These are phyloP conservation scores for Diplazon laetatorius DNA, from an alignment of 2,888 invertebrate species.

Conservation along the genomic window DNA sequence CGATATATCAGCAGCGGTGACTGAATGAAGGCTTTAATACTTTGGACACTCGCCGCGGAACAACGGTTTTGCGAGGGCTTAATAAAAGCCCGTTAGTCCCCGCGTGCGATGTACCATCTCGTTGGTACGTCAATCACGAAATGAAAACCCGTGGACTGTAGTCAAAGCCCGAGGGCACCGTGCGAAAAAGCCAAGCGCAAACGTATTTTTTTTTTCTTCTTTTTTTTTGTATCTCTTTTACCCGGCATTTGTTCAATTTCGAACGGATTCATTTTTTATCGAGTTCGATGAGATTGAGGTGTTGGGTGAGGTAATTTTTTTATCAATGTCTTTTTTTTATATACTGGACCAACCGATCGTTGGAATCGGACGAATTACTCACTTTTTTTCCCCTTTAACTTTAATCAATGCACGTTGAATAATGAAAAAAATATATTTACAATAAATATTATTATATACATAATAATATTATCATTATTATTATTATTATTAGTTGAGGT, in stretches of 20 bases:
- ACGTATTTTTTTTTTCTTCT: neutral
- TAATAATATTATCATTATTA: no score
- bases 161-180: neutral
- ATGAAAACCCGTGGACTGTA: neutral
- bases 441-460: no score
- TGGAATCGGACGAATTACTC: no score
- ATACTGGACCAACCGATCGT: no score
- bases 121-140: conserved; percentile 14
- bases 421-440: no score
- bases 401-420: no score
- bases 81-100: conserved; percentile 28
- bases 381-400: no score
- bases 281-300: neutral
- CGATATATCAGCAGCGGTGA: neutral
- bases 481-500: no score
- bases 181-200: neutral
- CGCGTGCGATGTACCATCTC: neutral
- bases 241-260: neutral
- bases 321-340: no score
- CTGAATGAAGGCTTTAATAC: conserved; percentile 34
- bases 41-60: conserved; percentile 3
- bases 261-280: neutral
- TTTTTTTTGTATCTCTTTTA: neutral
- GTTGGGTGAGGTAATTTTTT: no score
- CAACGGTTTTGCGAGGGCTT: conserved; percentile 47